Conservation (phyloP, 2,888 invertebrate species). For the Amblyjoppa fuscipennis region DNA sequence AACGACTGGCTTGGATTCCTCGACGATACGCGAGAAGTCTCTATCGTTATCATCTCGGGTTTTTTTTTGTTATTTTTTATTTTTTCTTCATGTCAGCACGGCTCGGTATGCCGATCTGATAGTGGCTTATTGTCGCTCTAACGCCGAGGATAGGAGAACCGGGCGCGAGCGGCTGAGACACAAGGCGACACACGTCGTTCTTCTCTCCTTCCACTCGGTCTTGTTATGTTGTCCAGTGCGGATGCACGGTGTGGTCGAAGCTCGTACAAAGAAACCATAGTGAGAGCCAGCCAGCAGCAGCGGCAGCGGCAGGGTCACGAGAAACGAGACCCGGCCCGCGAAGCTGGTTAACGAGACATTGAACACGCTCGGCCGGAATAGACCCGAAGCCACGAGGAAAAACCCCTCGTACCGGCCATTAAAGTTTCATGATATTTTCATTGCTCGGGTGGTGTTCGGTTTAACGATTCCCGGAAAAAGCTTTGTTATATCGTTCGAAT, state of each 20-base stretch:
- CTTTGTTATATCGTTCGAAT: constrained; percentile 28
- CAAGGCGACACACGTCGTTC: constrained; percentile 3
- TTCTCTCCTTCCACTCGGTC: constrained; percentile 6
- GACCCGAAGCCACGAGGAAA: constrained; percentile 14
- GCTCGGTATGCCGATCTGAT: constrained; percentile 74
- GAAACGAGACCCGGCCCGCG: constrained; percentile 9
- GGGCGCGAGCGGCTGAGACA: neutral
- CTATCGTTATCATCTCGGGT: constrained; percentile 74
- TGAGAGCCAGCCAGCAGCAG: neutral
- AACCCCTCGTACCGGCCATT: constrained; percentile 5
- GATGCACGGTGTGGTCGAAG: neutral
- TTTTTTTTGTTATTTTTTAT: constrained; percentile 55
- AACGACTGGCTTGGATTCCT: neutral
- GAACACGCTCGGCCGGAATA: neutral
- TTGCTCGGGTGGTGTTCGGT: constrained; percentile 26
- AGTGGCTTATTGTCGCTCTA: constrained; percentile 74
- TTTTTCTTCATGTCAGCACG: constrained; percentile 70
- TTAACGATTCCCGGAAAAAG: constrained; percentile 40
- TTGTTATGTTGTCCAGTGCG: constrained; percentile 10
- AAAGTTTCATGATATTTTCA: constrained; percentile 44
- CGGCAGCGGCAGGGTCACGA: constrained; percentile 21
- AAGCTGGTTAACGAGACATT: constrained; percentile 31
- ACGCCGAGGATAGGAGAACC: constrained; percentile 36
- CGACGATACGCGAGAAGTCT: constrained; percentile 22
- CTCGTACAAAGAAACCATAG: constrained; percentile 44